Evolutionary conservation across 37 sponge, comb jelly and placozoan genomes (phyloP), one percentile per base, ranked within the genome.

Genomic region (Diacarnus erythraeanus): DNA sequence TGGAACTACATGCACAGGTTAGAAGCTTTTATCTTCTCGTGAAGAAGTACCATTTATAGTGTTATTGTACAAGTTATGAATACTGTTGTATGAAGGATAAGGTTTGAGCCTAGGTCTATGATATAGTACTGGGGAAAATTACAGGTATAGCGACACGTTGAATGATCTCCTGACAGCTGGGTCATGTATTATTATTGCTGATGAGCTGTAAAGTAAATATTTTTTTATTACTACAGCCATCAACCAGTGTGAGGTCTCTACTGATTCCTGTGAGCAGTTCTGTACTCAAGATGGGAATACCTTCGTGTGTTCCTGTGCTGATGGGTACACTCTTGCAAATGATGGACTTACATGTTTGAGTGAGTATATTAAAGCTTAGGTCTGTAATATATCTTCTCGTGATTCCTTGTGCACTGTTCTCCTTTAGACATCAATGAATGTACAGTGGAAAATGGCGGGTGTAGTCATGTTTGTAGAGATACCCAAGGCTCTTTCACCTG

Each of bases 381-480:
- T 63, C 6, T 22, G 64, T 15, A 30, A 63, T 6, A 6, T 9
- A 15, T 47, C 12, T 47, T 12, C 51, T 47, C 6, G 18, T 29
- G 31, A 30, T n/a, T 63, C 18, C 8, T 29, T 63, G 8, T 63
- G 64, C 64, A 31, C 26, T 65, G 66, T 31, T 20, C 27, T 12
- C 69, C 29, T 58, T 2, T 67, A 84, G 84, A 84, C 56, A 77
- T 77, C 41, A 41, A 84, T 77, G 84, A 84, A 51, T 84, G 84
- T 84, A 4, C n/a, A 33, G 68, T 59, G 36, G 74, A 68, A 30
- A 86, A 86, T 80, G 87, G 87, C 22, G 87, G 87, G 0, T 86
- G 87, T 74, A 2, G 72, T 30, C 60, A 74, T 0, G 29, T 26
- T 15, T 86, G 87, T 68, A 44, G 57, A 23, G 75, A 86, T 30